Percentiles rank a stretch among this genome's conserved stretches.
Conservation (phyloP, 2,888 invertebrate genomes). For the Caenorhabditis wallacei region DNA sequence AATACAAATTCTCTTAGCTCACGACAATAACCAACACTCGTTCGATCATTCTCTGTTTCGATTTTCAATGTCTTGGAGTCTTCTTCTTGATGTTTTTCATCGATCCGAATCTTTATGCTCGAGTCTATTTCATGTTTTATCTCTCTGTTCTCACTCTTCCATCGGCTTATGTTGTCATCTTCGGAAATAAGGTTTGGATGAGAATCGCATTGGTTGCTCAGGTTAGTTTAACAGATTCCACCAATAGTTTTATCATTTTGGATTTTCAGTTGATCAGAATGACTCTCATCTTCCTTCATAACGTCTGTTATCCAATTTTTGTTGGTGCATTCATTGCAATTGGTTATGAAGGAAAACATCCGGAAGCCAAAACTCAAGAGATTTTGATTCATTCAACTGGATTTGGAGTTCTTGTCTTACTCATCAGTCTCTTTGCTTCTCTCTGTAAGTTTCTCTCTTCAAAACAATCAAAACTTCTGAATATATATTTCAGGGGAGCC, state of each 20-base stretch:
- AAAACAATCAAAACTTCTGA: neutral
- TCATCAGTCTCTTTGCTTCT: slow-evolving; percentile 6
- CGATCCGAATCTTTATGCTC: slow-evolving; percentile 20
- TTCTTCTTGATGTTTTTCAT: slow-evolving; percentile 32
- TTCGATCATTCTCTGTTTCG: slow-evolving; percentile 25
- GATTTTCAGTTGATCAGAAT: slow-evolving; percentile 18
- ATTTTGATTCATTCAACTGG: slow-evolving; percentile 8
- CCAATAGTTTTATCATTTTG: neutral
- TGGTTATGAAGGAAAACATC: neutral
- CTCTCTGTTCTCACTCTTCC: slow-evolving; percentile 22
- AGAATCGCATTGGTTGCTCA: slow-evolving; percentile 20
- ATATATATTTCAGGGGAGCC: slow-evolving; percentile 35
- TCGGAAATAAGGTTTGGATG: slow-evolving; percentile 35
- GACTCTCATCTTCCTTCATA: slow-evolving; percentile 18
- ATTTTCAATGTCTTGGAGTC: slow-evolving; percentile 23
- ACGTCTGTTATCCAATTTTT: slow-evolving; percentile 34
- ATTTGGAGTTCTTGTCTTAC: slow-evolving; percentile 10
- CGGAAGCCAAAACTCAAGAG: neutral
- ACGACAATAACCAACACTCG: slow-evolving; percentile 25
- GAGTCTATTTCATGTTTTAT: slow-evolving; percentile 41
- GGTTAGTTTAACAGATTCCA: neutral
- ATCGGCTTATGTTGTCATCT: slow-evolving; percentile 21
- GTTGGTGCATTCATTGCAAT: neutral
- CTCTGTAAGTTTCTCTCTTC: slow-evolving; percentile 9
- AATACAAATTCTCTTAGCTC: slow-evolving; percentile 5